Evolutionary conservation across 2,888 invertebrate genomes (phyloP).

Genomic region (Pristionchus fissidentatus): DNA sequence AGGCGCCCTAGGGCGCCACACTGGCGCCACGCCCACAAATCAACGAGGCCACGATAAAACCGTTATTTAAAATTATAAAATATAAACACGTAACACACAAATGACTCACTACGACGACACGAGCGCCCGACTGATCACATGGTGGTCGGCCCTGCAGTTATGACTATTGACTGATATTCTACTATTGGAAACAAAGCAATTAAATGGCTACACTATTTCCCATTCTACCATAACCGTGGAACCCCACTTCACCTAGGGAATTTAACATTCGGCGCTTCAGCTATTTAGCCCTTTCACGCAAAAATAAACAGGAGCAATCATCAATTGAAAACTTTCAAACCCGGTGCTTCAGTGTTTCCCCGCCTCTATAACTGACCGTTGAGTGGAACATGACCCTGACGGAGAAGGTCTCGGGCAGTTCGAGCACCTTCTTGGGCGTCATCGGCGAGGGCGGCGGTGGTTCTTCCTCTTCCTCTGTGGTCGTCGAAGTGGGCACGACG

Average conservation of each 20-base stretch:
- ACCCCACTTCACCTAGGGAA: neutral
- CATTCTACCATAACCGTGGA: neutral
- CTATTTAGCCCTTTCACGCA: too few relatives aligned
- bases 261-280: too few relatives aligned
- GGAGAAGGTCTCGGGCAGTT: neutral
- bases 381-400: slow-evolving; percentile 4
- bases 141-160: neutral
- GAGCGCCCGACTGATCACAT: neutral
- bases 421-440: neutral
- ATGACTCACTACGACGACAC: slow-evolving; percentile 8
- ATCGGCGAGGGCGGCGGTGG: neutral
- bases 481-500: neutral
- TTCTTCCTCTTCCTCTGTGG: neutral
- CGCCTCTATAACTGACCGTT: neutral
- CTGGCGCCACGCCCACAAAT: too few relatives aligned
- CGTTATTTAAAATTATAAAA: neutral
- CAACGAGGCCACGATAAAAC: too few relatives aligned
- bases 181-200: neutral
- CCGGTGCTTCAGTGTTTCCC: too few relatives aligned
- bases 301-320: too few relatives aligned
- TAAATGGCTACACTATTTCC: too few relatives aligned
- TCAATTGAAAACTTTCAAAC: too few relatives aligned
- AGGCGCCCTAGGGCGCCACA: too few relatives aligned
- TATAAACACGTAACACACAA: neutral
- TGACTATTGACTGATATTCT: neutral